Evolutionary conservation across 64 coral and sea anemone species (phyloP).

Genomic region (Orbicella faveolata): DNA sequence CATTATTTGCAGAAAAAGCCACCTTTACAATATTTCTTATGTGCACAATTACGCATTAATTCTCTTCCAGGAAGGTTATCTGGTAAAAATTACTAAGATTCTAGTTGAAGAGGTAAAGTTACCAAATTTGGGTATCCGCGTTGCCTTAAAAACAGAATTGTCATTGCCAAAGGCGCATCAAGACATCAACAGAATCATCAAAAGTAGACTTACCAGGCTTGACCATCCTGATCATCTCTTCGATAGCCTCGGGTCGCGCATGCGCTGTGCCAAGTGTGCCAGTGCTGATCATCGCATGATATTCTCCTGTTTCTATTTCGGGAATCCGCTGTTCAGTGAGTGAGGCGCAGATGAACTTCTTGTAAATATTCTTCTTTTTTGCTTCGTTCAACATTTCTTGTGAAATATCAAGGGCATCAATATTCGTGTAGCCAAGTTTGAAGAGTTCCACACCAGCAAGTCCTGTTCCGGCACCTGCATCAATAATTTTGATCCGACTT

Average conservation of each 20-base stretch:
- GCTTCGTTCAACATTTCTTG: conserved; percentile 38
- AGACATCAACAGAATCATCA: not conserved
- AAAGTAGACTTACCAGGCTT: not conserved
- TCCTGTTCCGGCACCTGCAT: conserved; percentile 38
- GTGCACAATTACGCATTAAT: no score
- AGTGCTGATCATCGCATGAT: conserved; percentile 31
- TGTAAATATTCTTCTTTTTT: conserved; percentile 5
- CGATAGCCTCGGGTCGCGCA: not conserved
- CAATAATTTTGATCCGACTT: not conserved
- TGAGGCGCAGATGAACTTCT: conserved; percentile 16
- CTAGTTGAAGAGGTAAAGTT: no score
- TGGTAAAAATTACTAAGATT: no score
- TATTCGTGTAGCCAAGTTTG: conserved; percentile 33
- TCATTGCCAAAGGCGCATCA: not conserved
- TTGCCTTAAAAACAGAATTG: no score
- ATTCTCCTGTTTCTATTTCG: not conserved
- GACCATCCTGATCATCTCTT: not conserved
- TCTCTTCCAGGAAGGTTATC: no score
- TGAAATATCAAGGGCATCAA: conserved; percentile 19
- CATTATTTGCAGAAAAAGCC: no score
- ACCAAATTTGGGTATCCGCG: no score
- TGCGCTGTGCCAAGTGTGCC: not conserved
- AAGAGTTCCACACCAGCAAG: conserved; percentile 10
- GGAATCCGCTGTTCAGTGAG: conserved; percentile 5
- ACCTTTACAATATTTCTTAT: no score